These are phyloP conservation scores for Idaea biselata DNA, from an alignment of 2,888 invertebrate genomes.

Conservation along the genomic window DNA sequence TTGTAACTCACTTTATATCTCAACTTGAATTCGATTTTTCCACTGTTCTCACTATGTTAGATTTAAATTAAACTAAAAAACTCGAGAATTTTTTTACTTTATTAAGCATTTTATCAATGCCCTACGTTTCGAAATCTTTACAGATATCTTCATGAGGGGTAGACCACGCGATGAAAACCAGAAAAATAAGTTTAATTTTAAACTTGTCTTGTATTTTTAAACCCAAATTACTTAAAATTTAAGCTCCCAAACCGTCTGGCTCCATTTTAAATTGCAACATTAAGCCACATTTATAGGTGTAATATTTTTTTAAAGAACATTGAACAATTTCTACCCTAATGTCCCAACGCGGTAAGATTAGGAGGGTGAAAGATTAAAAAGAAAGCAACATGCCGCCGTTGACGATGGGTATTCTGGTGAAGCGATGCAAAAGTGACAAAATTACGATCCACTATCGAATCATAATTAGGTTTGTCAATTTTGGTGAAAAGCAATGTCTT, in stretches of 20 bases:
- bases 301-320: slow-evolving; percentile 47
- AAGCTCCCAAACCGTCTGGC: neutral
- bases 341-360: slow-evolving; percentile 42
- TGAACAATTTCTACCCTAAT: slow-evolving; percentile 43
- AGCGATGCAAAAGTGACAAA: neutral
- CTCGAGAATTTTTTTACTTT: no score
- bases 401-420: slow-evolving; percentile 15
- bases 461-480: slow-evolving; percentile 1
- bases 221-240: neutral
- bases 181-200: no score
- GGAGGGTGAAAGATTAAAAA: slow-evolving; percentile 54
- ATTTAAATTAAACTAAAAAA: no score
- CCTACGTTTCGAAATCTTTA: no score
- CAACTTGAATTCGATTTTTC: no score
- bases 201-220: no score
- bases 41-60: no score
- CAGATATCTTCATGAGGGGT: no score
- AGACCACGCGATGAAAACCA: no score
- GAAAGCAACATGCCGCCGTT: slow-evolving; percentile 46
- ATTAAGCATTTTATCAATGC: no score
- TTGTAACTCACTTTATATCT: no score
- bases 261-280: slow-evolving; percentile 26
- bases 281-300: slow-evolving; percentile 39
- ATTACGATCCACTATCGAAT: neutral
- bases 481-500: no score